A percentile compares a stretch with the other conserved stretches of the same genome.
These are phyloP conservation scores for Oasisia sp. DNA, from an alignment of 2,888 invertebrate genomes.

Conservation along the genomic window DNA sequence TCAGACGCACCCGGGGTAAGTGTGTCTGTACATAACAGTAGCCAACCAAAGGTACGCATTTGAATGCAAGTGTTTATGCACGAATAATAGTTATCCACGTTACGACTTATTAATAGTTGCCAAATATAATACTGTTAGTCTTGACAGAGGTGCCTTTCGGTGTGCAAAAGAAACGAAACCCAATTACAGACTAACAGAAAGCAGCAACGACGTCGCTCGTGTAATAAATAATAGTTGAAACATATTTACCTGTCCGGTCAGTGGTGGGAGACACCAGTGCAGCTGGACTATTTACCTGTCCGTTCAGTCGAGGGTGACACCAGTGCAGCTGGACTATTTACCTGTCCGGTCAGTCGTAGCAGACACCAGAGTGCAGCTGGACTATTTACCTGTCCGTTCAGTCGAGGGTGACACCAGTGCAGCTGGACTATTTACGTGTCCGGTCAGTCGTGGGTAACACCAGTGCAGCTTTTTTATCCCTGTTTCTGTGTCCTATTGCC, in stretches of 20 bases:
- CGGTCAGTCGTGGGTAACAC: not conserved
- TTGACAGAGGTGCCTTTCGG: not conserved
- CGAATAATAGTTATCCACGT: not conserved
- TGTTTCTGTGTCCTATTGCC: not conserved
- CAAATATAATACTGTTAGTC: not conserved
- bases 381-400: not conserved
- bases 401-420: no score
- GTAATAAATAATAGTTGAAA: not conserved
- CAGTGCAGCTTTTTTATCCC: not conserved
- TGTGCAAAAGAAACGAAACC: not conserved
- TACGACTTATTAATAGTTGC: not conserved
- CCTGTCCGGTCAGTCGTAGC: no score
- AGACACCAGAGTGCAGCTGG: not conserved
- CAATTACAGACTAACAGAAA: not conserved
- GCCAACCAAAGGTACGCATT: not conserved
- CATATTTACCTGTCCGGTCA: not conserved
- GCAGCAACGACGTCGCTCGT: not conserved
- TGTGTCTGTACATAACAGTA: not conserved
- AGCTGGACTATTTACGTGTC: no score
- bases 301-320: not conserved
- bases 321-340: not conserved
- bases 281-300: not conserved
- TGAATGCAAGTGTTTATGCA: not conserved
- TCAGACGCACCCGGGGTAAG: not conserved
- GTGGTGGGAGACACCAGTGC: not conserved